Base-by-base conservation (phyloP, 2,888 invertebrate species). In the Sminthurides aquaticus region DNA sequence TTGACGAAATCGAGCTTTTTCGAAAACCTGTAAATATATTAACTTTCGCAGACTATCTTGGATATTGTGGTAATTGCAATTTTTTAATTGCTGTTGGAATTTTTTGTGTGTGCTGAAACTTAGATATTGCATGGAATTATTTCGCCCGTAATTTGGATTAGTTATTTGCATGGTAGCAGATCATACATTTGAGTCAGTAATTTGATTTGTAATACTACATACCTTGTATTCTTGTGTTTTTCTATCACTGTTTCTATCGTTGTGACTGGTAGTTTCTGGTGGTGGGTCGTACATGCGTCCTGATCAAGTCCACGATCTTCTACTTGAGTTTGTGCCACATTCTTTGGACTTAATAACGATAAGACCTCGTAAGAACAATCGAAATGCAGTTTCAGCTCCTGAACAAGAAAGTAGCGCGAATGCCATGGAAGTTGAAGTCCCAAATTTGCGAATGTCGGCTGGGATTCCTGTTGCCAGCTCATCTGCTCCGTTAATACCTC, bases 281-380 rank as follows among this genome's bases (percentile, higher is more conserved):
- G 67, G 69, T 55, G 69, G 69, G 24, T 62, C 65, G 20, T 68
- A 68, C 57, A 55, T 66, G 54, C 61, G 70, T 49, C 67, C 68
- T 25, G 70, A 71, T 58, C 65, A 67, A 54, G 72, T 71, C 54
- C 69, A 69, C 49, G 72, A 72, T 62, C 57, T 72, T 55, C 62
- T 72, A 5, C 70, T 71, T 65, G 71, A 71, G 58, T 69, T 70
- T 57, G 66, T 70, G 49, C 70, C 63, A 25, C 63, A 58, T 26
- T 54, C 64, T 28, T 60, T 64, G 48, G 52, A 52, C 22, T 15
- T 52, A 52, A 55, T 64, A 29, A 49, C 54, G 28, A 64, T 60
- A 54, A 60, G 66, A 66, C 57, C 66, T 43, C 34, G 63, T 63
- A 29, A 65, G 63, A 62, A 60, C 59, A 49, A 64, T 66, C 68